Evolutionary conservation across 2,797 vertebrate genomes (phyloP), one percentile per base, ranked within the genome.

Genomic region (Percopsis omiscomaycus): DNA sequence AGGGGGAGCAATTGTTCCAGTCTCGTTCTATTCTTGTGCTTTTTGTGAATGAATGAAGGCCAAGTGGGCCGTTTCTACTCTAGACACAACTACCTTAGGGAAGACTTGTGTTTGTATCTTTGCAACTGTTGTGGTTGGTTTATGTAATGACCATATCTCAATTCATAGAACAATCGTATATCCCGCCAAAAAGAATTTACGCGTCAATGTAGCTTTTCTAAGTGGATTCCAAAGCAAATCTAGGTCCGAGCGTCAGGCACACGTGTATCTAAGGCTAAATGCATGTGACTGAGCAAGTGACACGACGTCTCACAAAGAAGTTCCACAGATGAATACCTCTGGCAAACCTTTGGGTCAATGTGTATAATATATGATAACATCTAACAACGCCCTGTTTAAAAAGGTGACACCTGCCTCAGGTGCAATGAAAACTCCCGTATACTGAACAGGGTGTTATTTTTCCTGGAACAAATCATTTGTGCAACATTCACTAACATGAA

Each of bases 1-100:
- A 70, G 83, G 73, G 65, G 84, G 84, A 3, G 82, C 64, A 58
- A 46, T 1, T 37, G 8, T 32, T 45, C 1, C 22, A 58, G 55
- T 27, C 22, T 47, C 44, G 8, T 27, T 42, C 29, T 4, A 32
- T n/a, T 8, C 8, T 47, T 42, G 28, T 58, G 22, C 27, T 66
- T 66, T 73, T 59, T 69, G 28, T 68, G 74, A 79, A 72, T 71
- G 46, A 71, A 69, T 54, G 29, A 49, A 45, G 53, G 37, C 5
- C 37, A 42, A 42, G 37, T 42, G 6, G 2, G 22, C 22, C 22
- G 1, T 22, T 22, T 22, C 22, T 22, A 22, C 22, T 22, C 22
- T 22, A 22, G 22, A 22, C 28, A 12, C 11, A 3, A 1, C 1
- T 27, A 9, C 50, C 15, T 3, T 50, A 9, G 4, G 10, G 46